Base-by-base conservation (phyloP, 2,113 vertebrate species). In the Upupa epops region DNA sequence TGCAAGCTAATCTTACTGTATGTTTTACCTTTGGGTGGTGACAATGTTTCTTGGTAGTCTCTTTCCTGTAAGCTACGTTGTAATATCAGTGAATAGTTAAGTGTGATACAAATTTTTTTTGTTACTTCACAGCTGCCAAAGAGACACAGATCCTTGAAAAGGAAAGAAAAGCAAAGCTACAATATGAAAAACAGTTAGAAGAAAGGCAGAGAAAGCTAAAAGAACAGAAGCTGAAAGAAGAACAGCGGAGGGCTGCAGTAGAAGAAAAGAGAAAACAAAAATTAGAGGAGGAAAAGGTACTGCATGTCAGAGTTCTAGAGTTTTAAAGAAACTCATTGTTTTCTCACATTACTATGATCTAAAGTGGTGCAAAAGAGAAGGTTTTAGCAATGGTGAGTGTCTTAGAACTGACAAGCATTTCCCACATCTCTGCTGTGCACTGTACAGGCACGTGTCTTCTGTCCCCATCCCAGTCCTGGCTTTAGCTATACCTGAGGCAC, bases 191-290 rank as follows among this genome's bases (percentile, higher is more conserved):
- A 32, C 98, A 99, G 85, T 82, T 99, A 93, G 99, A 99, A 96
- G 99, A 99, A 93, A 98, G 98, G 59, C 98, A 98, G 56, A 98
- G 96, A 64, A 99, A 98, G 55, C 90, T 99, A 16, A 98, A 97
- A 66, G 98, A 99, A 79, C 99, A 99, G 86, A 98, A 98, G 63
- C 97, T 94, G 89, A 99, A 98, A 88, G 99, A 99, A 91, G 98
- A 99, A 20, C 98, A 98, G 75, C 97, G 98, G 70, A 98, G 99
- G 70, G 64, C 97, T 52, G 98, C 98, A 10, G 99, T 98, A 54
- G 98, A 99, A 96, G 98, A 98, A 92, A 99, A 99, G 89, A 98
- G 99, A 91, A 99, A 98, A 93, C 98, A 98, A 76, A 99, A 98
- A 90, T 96, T 98, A 72, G 98, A 98, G 54, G 98, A 99, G 93